These are phyloP conservation scores for Picus viridis DNA, from an alignment of 2,797 vertebrate species.

Conservation along the genomic window DNA sequence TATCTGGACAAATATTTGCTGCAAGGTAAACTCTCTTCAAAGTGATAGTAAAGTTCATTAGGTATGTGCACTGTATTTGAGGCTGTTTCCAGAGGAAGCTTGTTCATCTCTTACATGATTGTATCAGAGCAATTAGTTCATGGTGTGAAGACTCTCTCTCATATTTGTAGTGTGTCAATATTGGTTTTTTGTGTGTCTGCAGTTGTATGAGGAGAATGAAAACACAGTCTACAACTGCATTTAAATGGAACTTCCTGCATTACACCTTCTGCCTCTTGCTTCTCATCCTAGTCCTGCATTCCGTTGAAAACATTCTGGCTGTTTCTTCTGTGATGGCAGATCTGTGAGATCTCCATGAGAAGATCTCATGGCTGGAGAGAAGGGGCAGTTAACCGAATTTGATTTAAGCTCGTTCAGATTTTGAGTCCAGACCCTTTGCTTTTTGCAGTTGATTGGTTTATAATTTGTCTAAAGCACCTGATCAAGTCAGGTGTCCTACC, in stretches of 20 bases:
- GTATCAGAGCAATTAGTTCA: neutral
- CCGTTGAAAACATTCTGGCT: neutral
- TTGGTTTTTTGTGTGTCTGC: neutral
- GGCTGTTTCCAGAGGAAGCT: neutral
- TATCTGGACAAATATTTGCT: neutral
- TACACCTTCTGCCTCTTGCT: neutral
- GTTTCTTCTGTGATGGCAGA: neutral
- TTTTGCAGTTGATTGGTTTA: neutral
- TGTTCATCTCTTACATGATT: neutral
- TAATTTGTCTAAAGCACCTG: neutral
- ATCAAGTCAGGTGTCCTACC: neutral
- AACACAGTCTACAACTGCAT: neutral
- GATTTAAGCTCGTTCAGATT: neutral
- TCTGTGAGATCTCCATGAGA: neutral
- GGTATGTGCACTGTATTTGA: neutral
- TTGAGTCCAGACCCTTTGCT: neutral
- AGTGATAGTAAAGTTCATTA: neutral
- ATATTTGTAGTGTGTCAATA: neutral
- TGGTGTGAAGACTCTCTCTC: neutral
- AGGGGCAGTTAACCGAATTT: neutral
- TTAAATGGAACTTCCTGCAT: neutral
- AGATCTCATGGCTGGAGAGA: neutral
- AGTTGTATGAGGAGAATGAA: neutral
- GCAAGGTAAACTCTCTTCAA: neutral
- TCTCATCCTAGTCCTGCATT: neutral